Evolutionary conservation across 2,797 vertebrate species (phyloP), one percentile per base, ranked within the genome.

Genomic region (Sebastes taczanowskii): DNA sequence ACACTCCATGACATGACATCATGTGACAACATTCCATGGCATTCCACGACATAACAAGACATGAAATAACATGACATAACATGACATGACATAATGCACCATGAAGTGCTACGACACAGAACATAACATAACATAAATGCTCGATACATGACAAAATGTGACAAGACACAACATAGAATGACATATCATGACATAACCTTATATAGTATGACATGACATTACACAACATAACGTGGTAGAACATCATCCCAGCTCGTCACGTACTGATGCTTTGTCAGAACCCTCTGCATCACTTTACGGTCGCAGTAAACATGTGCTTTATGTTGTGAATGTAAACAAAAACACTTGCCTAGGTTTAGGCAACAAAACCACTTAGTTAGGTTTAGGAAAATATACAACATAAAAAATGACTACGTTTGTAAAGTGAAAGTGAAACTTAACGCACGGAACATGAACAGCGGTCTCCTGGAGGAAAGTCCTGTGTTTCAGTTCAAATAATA

Each of bases 261-360:
- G 0, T 20, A 49, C 46, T 53, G 49, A 53, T 20, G 49, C 20
- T 52, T n/a, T 52, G 20, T n/a, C 42, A 46, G 16, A 46, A 3
- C 42, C 20, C 20, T 0, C 0, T 0, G 49, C 20, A 0, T 0
- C 49, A 52, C 49, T 2, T 22, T 53, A 53, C 49, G 0, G 4
- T 53, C 6, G 1, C 49, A 22, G 49, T 5, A 53, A 22, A 53
- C 49, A 53, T 0, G 0, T 53, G 1, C 9, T 22, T 53, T 22
- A 49, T 2, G 18, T 49, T 20, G 46, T 20, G 16, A 53, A 53
- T 11, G 1, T 0, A 53, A 53, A 22, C n/a, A 5, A 53, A 22
- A 22, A 53, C 4, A 53, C 4, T 22, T 53, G 49, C 49, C 4
- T 53, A 10, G 49, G 20, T 8, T 53, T 22, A 53, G 8, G 49